phyloP scores from a whole-genome alignment of 2,888 invertebrate genomes.

The Sphinx pinastri region DNA sequence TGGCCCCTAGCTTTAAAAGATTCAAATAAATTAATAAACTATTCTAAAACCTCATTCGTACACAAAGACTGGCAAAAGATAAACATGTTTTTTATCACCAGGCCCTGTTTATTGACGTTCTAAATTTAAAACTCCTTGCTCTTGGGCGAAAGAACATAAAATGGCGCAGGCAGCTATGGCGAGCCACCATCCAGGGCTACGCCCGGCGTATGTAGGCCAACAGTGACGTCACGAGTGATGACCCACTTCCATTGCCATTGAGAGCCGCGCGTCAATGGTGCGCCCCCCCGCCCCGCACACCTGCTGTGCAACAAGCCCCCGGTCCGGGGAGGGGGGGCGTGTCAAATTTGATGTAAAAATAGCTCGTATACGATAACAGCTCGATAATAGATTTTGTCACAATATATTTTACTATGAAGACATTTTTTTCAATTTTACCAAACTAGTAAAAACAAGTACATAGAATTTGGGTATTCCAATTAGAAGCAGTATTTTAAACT shows the following conservation, averaged over 20 bases:
- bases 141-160: conserved; percentile 60
- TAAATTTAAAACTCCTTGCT: conserved; percentile 69
- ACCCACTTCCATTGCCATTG: conserved; percentile 80
- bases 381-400: neutral
- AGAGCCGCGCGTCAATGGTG: conserved; percentile 82
- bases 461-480: no score
- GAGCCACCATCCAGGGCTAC: conserved; percentile 60
- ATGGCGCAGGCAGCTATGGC: conserved; percentile 51
- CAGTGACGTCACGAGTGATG: conserved; percentile 77
- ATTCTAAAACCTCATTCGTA: neutral
- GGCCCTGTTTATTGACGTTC: conserved; percentile 49
- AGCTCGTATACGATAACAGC: conserved; percentile 26
- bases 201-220: conserved; percentile 78
- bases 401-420: neutral
- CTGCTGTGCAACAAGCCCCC: conserved; percentile 52
- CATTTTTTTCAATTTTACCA: no score
- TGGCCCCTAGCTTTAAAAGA: neutral
- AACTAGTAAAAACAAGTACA: no score
- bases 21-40: neutral
- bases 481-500: no score
- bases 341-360: conserved; percentile 44
- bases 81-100: neutral
- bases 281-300: conserved; percentile 50
- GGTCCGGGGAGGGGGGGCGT: conserved; percentile 32
- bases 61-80: neutral